Conservation (phyloP, 2,113 vertebrate species). For the Trogon surrucura region DNA sequence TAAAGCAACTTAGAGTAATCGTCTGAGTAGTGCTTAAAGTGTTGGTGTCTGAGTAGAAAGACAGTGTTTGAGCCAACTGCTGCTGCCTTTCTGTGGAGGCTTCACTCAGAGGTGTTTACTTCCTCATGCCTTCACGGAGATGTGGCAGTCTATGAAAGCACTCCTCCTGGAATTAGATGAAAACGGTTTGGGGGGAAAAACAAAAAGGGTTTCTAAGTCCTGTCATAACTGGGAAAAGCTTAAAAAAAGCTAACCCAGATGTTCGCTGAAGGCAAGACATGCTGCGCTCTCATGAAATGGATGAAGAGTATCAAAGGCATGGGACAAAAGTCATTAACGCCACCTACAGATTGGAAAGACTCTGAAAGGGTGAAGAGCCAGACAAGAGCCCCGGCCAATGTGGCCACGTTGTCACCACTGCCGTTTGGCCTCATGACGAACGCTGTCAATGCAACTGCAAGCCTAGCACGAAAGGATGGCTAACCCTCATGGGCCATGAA, state of each 20-base stretch:
- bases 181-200: neutral
- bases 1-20: neutral
- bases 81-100: constrained; percentile 13
- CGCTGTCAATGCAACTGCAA: neutral
- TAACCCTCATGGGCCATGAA: neutral
- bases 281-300: neutral
- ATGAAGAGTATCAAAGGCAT: neutral
- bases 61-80: constrained; percentile 14
- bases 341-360: neutral
- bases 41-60: constrained; percentile 36
- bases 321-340: neutral
- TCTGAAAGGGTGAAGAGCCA: neutral
- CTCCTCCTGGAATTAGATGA: constrained; percentile 39
- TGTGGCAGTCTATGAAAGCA: constrained; percentile 56
- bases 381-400: neutral
- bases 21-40: neutral
- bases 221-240: constrained; percentile 19
- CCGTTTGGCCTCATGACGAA: neutral
- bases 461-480: fast-evolving
- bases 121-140: constrained; percentile 39
- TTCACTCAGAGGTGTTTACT: constrained; percentile 30
- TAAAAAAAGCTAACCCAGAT: constrained; percentile 6
- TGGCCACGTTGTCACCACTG: neutral
- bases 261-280: neutral
- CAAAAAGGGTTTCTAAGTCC: neutral